These are phyloP conservation scores for Stenichneumon culpator DNA, from an alignment of 2,888 invertebrate species.

Conservation along the genomic window DNA sequence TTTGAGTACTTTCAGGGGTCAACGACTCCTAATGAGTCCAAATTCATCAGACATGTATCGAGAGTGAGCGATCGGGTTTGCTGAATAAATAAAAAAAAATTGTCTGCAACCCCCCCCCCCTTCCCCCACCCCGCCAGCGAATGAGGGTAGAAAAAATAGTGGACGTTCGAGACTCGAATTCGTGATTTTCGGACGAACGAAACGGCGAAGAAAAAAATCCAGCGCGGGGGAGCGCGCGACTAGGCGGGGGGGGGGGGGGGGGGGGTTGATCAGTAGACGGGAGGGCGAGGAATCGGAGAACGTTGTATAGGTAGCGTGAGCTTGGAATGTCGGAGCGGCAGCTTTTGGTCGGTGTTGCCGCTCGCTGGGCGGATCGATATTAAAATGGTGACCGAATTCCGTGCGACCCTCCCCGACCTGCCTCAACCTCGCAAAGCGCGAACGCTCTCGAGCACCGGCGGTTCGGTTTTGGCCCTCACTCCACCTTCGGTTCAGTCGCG, in stretches of 20 bases:
- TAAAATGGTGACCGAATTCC: conserved; percentile 85
- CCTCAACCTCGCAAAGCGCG: conserved; percentile 76
- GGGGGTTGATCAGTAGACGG: neutral
- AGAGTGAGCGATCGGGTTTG: neutral
- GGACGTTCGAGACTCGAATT: neutral
- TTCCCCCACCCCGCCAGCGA: neutral
- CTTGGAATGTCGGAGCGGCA: conserved; percentile 62
- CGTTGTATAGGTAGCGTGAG: conserved; percentile 57
- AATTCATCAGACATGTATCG: conserved; percentile 10
- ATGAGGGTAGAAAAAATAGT: neutral
- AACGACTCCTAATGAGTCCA: neutral
- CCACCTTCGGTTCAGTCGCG: neutral
- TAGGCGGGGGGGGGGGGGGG: neutral
- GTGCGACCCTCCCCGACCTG: conserved; percentile 80
- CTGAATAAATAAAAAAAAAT: conserved; percentile 7
- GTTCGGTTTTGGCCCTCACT: conserved; percentile 23
- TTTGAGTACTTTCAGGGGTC: neutral
- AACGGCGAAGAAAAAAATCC: neutral
- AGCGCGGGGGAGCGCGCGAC: neutral
- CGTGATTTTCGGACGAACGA: neutral
- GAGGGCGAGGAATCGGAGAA: conserved; percentile 31
- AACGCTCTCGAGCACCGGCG: conserved; percentile 48
- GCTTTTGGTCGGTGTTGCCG: conserved; percentile 39
- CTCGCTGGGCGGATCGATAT: conserved; percentile 81
- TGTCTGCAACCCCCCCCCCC: neutral